These are phyloP conservation scores for Sphaeramia orbicularis DNA, from an alignment of 2,797 vertebrate species.

Conservation along the genomic window DNA sequence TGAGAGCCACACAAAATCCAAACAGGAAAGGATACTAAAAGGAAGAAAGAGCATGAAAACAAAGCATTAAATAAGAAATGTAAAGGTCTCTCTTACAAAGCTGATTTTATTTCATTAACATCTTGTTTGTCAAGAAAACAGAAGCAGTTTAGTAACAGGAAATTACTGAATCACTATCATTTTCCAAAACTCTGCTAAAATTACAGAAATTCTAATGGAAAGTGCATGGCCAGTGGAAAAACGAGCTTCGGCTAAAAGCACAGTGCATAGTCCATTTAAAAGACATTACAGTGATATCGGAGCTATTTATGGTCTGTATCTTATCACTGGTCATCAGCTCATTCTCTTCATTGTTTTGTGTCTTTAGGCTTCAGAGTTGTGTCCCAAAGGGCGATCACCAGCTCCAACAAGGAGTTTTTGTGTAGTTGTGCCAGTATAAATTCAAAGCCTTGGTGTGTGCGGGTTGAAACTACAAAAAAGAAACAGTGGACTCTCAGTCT, in stretches of 20 bases:
- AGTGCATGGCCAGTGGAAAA: not conserved
- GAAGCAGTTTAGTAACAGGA: not conserved
- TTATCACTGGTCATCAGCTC: slow-evolving; percentile 27
- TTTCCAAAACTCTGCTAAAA: not conserved
- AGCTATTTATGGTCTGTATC: slow-evolving; percentile 20
- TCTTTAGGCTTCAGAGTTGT: not conserved
- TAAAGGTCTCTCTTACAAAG: too few species aligned
- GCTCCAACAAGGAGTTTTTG: too few species aligned
- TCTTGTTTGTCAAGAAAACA: not conserved
- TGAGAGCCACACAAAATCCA: slow-evolving; percentile 89
- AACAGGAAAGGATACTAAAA: slow-evolving; percentile 91
- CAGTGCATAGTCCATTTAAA: not conserved
- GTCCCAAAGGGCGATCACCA: too few species aligned
- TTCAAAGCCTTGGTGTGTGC: not conserved
- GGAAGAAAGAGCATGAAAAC: slow-evolving; percentile 21
- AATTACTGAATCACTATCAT: not conserved
- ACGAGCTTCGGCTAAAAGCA: not conserved
- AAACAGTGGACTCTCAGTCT: not conserved
- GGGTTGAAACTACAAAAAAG: not conserved
- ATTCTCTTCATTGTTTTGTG: slow-evolving; percentile 3
- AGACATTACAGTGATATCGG: slow-evolving; percentile 8
- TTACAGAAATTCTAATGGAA: not conserved
- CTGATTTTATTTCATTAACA: not conserved
- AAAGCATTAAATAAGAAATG: not conserved
- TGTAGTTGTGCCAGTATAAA: not conserved